phyloP scores from a whole-genome alignment of 2,888 invertebrate species.

The Drosophila maculinotata region DNA sequence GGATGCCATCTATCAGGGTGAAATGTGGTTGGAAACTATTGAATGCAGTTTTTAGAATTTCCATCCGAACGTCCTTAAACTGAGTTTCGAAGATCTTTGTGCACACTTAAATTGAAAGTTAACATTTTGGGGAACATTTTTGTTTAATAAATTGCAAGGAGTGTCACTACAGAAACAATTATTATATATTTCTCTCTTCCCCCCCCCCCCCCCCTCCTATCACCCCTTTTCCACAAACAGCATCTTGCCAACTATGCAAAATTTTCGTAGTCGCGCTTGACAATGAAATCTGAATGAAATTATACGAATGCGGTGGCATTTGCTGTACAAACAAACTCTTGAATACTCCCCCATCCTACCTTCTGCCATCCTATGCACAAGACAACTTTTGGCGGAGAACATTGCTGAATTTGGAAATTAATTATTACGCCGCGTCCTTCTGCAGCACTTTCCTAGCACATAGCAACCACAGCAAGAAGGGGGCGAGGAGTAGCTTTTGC shows the following conservation, averaged over 20 bases:
- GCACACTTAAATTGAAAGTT: too few species aligned
- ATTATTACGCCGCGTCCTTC: constrained; percentile 37
- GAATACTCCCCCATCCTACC: background rate
- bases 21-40: too few species aligned
- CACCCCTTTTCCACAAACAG: background rate
- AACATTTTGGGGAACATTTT: too few species aligned
- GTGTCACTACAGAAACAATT: constrained; percentile 21
- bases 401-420: constrained; percentile 51
- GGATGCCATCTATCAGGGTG: too few species aligned
- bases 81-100: too few species aligned
- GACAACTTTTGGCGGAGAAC: constrained; percentile 26
- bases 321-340: constrained; percentile 32
- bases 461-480: background rate
- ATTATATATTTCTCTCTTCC: constrained; percentile 11
- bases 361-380: background rate
- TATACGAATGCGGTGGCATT: constrained; percentile 40
- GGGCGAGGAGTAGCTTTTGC: background rate
- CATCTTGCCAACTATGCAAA: constrained; percentile 48
- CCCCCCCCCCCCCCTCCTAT: too few species aligned
- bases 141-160: constrained; percentile 52
- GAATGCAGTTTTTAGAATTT: too few species aligned
- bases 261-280: constrained; percentile 42
- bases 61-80: too few species aligned
- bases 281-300: constrained; percentile 52
- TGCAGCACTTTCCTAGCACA: background rate